These are phyloP conservation scores for Pagrus major DNA, from an alignment of 2,113 vertebrate species.

Conservation along the genomic window DNA sequence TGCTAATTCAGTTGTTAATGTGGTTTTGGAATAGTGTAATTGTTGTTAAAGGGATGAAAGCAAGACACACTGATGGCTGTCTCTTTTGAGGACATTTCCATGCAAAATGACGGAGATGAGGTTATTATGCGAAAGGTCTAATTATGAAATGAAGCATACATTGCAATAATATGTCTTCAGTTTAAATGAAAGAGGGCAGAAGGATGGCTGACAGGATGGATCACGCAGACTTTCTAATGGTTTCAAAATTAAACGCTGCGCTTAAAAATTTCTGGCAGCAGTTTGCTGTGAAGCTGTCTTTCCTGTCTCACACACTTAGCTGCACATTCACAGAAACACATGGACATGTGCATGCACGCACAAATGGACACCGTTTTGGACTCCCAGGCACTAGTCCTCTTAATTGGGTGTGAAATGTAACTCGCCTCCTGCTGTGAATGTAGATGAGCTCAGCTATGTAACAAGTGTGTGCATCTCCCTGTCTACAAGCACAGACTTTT, in stretches of 20 bases:
- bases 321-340: neutral
- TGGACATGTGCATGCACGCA: neutral
- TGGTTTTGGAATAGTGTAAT: conserved; percentile 27
- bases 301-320: conserved; percentile 9
- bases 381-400: neutral
- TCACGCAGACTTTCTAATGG: conserved; percentile 47
- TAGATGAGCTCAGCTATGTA: conserved; percentile 18
- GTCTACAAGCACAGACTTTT: neutral
- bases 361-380: neutral
- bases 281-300: conserved; percentile 21
- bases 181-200: conserved; percentile 34
- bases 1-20: conserved; percentile 21
- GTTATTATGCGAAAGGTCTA: conserved; percentile 43
- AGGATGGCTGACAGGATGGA: conserved; percentile 50
- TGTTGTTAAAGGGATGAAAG: conserved; percentile 32
- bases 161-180: conserved; percentile 39
- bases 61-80: conserved; percentile 7
- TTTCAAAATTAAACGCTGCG: conserved; percentile 53
- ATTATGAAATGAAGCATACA: conserved; percentile 57
- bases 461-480: neutral
- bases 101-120: conserved; percentile 19
- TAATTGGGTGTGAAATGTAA: conserved; percentile 66
- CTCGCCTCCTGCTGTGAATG: conserved; percentile 43
- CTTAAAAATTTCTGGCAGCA: conserved; percentile 37
- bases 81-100: conserved; percentile 29